Conservation (phyloP, 2,888 invertebrate species). For the Drosophila lacicola region DNA sequence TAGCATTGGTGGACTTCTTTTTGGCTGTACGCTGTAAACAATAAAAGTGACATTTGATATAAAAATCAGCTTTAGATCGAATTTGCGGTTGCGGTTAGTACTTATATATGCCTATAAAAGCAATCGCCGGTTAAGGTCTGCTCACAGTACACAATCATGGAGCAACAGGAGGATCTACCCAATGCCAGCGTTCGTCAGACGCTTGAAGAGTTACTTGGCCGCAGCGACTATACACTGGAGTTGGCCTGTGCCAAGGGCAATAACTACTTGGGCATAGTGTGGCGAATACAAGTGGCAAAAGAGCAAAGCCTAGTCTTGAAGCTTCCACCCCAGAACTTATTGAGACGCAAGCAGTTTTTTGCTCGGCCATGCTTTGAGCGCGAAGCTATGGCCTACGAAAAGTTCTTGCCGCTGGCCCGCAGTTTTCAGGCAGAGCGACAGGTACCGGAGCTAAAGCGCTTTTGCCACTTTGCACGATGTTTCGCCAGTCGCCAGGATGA, state of each 20-base stretch:
- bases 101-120: constrained; percentile 12
- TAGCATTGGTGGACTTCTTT: not conserved
- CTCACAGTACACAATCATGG: constrained; percentile 7
- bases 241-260: constrained; percentile 80
- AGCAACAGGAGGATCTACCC: constrained; percentile 48
- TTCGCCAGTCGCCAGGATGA: constrained; percentile 75
- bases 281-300: constrained; percentile 55
- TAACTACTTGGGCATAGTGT: constrained; percentile 82
- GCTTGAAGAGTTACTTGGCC: constrained; percentile 55
- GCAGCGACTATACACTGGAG: constrained; percentile 54
- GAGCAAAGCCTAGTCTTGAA: constrained; percentile 73
- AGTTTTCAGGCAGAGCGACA: constrained; percentile 71
- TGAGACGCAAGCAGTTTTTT: constrained; percentile 79
- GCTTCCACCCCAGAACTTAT: constrained; percentile 77
- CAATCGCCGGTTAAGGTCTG: not conserved
- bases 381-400: constrained; percentile 77
- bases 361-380: constrained; percentile 78
- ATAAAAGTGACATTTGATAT: constrained; percentile 1
- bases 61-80: not conserved
- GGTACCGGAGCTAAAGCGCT: constrained; percentile 56
- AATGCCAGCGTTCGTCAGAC: constrained; percentile 60
- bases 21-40: constrained; percentile 6
- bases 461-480: constrained; percentile 71
- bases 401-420: constrained; percentile 73
- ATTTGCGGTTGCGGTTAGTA: constrained; percentile 2